These are phyloP conservation scores for Anoplopoma fimbria DNA, from an alignment of 2,113 vertebrate species.

Conservation along the genomic window DNA sequence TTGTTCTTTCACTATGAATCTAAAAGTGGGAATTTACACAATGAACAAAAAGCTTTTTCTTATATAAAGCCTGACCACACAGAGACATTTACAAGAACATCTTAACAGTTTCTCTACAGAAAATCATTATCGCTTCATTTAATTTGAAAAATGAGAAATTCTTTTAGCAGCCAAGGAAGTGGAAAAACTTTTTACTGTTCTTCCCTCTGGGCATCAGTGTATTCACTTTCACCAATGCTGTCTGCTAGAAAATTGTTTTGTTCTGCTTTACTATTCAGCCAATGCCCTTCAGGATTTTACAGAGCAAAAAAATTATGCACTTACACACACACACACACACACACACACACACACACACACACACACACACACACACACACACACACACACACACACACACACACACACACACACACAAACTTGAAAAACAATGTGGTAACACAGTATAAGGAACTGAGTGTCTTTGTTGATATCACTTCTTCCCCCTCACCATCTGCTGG, in stretches of 20 bases:
- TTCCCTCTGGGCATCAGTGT: neutral
- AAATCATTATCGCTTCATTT: slow-evolving; percentile 31
- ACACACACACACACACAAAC: slow-evolving; percentile 1
- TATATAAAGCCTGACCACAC: slow-evolving; percentile 3
- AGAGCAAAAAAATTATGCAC: neutral
- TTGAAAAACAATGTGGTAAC: slow-evolving; percentile 4
- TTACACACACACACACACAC: neutral
- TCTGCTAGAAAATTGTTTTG: slow-evolving; percentile 27
- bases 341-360: neutral
- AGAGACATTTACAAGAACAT: slow-evolving; percentile 22
- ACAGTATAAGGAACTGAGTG: slow-evolving; percentile 6
- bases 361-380: neutral
- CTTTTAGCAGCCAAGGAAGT: neutral
- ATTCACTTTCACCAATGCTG: slow-evolving; percentile 10
- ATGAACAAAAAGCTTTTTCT: neutral
- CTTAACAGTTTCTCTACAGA: slow-evolving; percentile 18
- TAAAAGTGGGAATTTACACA: neutral
- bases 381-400: slow-evolving; percentile 6
- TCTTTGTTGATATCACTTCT: slow-evolving; percentile 31
- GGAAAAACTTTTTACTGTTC: neutral
- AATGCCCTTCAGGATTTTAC: slow-evolving; percentile 21
- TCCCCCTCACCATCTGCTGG: slow-evolving; percentile 42
- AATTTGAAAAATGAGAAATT: slow-evolving; percentile 11
- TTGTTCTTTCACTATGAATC: neutral
- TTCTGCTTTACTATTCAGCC: slow-evolving; percentile 9